Evolutionary conservation across 2,888 invertebrate species (phyloP).

Genomic region (Eupithecia subfuscata): DNA sequence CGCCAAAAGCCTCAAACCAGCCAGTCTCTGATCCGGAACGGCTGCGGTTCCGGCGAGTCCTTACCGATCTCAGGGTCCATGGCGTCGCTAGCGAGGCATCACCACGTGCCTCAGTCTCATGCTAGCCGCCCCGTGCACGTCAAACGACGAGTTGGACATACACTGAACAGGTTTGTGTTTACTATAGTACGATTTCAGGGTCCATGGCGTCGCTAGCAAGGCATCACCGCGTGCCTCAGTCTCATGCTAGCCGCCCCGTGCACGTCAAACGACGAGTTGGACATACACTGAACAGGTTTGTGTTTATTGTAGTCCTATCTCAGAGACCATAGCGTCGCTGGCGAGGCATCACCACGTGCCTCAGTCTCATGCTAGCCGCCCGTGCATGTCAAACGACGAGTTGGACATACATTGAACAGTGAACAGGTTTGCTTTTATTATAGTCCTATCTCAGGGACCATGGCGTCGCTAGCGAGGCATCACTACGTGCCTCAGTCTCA

Average conservation of each 20-base stretch:
- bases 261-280: constrained; percentile 74
- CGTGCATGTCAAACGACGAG: constrained; percentile 70
- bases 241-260: constrained; percentile 63
- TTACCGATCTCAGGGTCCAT: constrained; percentile 83
- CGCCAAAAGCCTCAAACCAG: constrained; percentile 81
- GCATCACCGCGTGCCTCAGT: constrained; percentile 55
- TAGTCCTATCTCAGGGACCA: constrained; percentile 81
- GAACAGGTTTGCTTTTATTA: background rate
- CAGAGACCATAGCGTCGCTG: constrained; percentile 80
- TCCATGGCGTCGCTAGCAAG: constrained; percentile 84
- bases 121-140: constrained; percentile 67
- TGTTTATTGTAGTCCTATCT: constrained; percentile 64
- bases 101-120: constrained; percentile 57
- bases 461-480: constrained; percentile 75
- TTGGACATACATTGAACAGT: constrained; percentile 50
- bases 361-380: constrained; percentile 60
- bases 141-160: constrained; percentile 73
- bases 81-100: constrained; percentile 81
- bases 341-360: constrained; percentile 68
- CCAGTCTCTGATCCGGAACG: constrained; percentile 76
- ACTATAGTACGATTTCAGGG: constrained; percentile 75
- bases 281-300: background rate
- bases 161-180: constrained; percentile 66
- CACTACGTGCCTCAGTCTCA: constrained; percentile 58
- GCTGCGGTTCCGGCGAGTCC: constrained; percentile 79